Evolutionary conservation across 2,113 vertebrate genomes (phyloP), one percentile per base, ranked within the genome.

Genomic region (Zosterops borbonicus): DNA sequence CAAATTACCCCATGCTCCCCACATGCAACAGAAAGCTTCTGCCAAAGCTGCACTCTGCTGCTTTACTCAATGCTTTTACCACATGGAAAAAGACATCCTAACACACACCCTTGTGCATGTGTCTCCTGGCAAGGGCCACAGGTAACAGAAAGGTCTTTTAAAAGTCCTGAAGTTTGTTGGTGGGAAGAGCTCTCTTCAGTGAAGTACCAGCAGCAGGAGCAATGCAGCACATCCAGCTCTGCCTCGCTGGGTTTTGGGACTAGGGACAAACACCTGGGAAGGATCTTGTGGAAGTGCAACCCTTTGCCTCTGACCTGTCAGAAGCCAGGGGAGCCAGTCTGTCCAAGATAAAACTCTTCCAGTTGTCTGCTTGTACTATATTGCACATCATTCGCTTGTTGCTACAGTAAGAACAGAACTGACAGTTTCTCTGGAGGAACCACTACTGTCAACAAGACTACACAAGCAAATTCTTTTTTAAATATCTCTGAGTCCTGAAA

Each of bases 321-420:
- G 10, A 23, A 71, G 70, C 28, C 74, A 75, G 74, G 13, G 3
- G 39, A 5, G 74, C 59, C 63, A 69, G 53, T 25, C 29, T 60
- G 88, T 64, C 90, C 87, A 33, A 42, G 60, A 27, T 37, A 18
- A 21, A 89, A 91, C 27, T 63, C 68, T 78, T 97, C 94, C 93
- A 95, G 92, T 93, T 93, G 33, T 93, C 93, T 88, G 85, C 83
- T 80, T 86, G 62, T 83, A 78, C 86, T 82, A 69, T 93, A 96
- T 90, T 96, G 93, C 95, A 96, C 82, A 59, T 95, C 29, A 5
- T 65, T 53, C 8, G 10, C 89, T 83, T 62, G 82, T 88, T 88
- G 91, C 84, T 95, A 90, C 85, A 92, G 85, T 33, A 56, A 83
- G 52, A 83, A 82, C 77, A 83, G 81, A 79, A 79, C 47, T 23